A percentile compares a stretch with the other conserved stretches of the same genome.
phyloP scores from a whole-genome alignment of 2,113 vertebrate genomes.

The Falco punctatus region DNA sequence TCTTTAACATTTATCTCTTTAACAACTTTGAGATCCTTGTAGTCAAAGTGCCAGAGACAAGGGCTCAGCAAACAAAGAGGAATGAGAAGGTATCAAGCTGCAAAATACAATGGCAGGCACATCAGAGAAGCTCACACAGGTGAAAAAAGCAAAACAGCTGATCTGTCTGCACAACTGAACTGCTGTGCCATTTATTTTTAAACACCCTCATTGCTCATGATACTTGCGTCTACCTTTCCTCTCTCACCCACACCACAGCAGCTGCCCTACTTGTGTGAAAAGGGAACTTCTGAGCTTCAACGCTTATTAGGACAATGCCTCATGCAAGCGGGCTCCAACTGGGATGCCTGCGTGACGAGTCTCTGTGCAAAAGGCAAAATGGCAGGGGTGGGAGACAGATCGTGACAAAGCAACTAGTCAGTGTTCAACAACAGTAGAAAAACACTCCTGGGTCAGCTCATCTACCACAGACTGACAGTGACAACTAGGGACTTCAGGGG shows the following conservation, averaged over 20 bases:
- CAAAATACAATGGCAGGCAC: background rate
- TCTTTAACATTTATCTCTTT: background rate
- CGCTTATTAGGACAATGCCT: background rate
- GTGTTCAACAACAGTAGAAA: background rate
- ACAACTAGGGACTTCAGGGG: background rate
- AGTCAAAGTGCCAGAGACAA: background rate
- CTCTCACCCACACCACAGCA: background rate
- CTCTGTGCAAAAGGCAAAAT: background rate
- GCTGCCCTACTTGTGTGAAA: slow-evolving; percentile 1
- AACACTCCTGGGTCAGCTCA: background rate
- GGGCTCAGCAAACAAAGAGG: background rate
- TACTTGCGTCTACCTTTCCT: background rate
- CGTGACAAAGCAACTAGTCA: background rate
- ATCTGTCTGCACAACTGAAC: background rate
- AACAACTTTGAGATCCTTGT: background rate
- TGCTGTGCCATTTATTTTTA: slow-evolving; percentile 38
- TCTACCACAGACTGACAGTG: background rate
- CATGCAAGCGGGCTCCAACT: background rate
- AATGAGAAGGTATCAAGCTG: background rate
- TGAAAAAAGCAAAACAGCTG: background rate
- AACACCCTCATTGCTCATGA: slow-evolving; percentile 7
- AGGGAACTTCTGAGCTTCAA: background rate
- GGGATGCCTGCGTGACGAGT: background rate
- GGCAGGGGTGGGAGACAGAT: background rate
- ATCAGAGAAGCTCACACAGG: background rate